Base-by-base conservation (phyloP, 2,888 invertebrate species). In the Dusona sp. region DNA sequence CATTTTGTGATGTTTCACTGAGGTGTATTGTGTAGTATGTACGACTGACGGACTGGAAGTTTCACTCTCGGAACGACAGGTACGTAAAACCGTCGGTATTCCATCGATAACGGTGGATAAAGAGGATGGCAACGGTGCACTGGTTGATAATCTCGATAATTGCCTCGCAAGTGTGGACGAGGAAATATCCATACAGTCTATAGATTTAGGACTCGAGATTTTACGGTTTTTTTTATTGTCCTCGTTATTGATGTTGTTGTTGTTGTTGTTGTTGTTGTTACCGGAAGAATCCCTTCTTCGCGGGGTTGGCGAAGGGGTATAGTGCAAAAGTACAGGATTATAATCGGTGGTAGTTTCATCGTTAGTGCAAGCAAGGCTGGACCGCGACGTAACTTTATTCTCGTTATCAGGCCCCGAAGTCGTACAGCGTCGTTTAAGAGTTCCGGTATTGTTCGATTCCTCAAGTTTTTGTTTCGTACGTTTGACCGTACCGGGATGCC, bases 381-480 rank as follows among this genome's bases (percentile, higher is more conserved):
- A 51, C 9, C 36, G 78, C 8, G 48, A 70, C 33, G 73, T 88
- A 16, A 90, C 89, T 33, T 88, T 88, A 19, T 93, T 92, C 11
- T 90, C 93, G 0, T 89, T 81, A 1, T 92, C 93, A 19, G 91
- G 90, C n/a, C 79, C 89, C 16, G 61, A 29, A 68, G 92, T 92
- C 0, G 94, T 93, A 79, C 93, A 94, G 61, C 94, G 93, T 83
- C 94, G 90, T 78, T 94, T 94, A 0, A 93, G 90, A 2, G 90
- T 94, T 38, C 93, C 93, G 48, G 94, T 95, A 2, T 92, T 93
- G n/a, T 93, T 93, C 75, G 93, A 94, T 90, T 96, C 96, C 91
- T 97, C 97, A 36, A 97, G 94, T 90, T 96, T 96, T 90, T 96
- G 96, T 91, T 96, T 96, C 29, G 96, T 96, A 89, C 96, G 95